Evolutionary conservation across 2,797 vertebrate genomes (phyloP).

Genomic region (Salmo trutta): DNA sequence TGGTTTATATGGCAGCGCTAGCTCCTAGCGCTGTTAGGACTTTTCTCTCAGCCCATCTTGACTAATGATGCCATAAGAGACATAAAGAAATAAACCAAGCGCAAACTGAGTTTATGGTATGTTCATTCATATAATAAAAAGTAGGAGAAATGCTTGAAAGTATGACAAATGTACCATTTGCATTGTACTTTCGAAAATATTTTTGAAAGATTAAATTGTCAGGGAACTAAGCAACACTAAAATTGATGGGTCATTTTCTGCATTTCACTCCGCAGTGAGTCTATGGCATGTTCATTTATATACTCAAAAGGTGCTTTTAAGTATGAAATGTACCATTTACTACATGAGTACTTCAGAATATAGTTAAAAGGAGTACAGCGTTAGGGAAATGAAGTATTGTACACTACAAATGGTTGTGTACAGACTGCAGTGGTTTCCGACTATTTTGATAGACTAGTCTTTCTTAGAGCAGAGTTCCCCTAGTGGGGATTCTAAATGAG

Average conservation of each 20-base stretch:
- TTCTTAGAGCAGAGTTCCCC: not conserved
- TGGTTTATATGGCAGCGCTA: conserved; percentile 6
- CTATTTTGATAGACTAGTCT: not conserved
- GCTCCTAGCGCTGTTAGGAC: not conserved
- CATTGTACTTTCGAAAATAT: too few relatives aligned
- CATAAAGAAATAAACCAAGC: too few relatives aligned
- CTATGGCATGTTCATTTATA: too few relatives aligned
- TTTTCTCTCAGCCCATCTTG: not conserved
- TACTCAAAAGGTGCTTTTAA: too few relatives aligned
- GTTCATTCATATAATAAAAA: not conserved
- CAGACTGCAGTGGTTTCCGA: not conserved
- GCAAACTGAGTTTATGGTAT: too few relatives aligned
- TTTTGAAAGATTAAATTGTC: not conserved
- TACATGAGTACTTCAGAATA: not conserved
- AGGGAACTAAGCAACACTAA: not conserved
- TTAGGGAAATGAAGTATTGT: not conserved
- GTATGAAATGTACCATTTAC: not conserved
- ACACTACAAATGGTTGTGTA: not conserved
- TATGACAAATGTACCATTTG: too few relatives aligned
- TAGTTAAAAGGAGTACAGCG: not conserved
- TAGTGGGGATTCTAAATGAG: conserved; percentile 10
- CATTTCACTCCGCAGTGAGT: not conserved
- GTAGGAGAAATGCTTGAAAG: not conserved
- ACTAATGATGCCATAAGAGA: not conserved
- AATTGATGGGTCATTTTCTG: too few relatives aligned